Evolutionary conservation across 2,113 vertebrate genomes (phyloP).

Genomic region (Arizona elegans): DNA sequence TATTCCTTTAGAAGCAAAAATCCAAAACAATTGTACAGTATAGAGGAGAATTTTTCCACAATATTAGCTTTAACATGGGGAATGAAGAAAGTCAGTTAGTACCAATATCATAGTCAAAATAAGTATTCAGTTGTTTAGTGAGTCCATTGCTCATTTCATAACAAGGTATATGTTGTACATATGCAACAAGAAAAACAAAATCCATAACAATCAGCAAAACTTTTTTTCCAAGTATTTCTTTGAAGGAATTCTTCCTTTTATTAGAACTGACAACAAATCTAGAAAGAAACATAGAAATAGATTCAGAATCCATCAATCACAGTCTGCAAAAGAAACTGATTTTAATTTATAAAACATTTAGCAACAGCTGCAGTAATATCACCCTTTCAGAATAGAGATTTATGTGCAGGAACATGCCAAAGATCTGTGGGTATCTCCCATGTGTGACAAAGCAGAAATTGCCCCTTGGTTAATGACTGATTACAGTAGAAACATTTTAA

Average conservation of each 20-base stretch:
- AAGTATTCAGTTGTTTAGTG: background rate
- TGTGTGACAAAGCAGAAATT: background rate
- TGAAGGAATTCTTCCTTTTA: background rate
- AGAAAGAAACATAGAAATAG: background rate
- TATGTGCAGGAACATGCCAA: conserved; percentile 28
- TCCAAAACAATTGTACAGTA: background rate
- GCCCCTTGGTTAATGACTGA: background rate
- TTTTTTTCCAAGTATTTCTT: background rate
- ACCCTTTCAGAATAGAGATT: conserved; percentile 1
- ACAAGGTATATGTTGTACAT: background rate
- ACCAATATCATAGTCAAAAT: background rate
- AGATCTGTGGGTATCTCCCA: background rate
- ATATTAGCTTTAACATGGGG: background rate
- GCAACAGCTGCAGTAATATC: background rate
- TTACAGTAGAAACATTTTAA: conserved; percentile 16
- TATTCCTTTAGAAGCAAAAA: background rate
- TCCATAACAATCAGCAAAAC: background rate
- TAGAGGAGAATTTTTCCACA: background rate
- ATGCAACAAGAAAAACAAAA: background rate
- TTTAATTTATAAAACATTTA: conserved; percentile 10
- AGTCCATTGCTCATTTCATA: background rate
- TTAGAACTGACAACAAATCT: background rate
- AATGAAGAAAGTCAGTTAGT: background rate
- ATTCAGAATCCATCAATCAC: conserved; percentile 2
- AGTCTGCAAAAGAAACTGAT: background rate